A percentile compares a stretch with the other conserved stretches of the same genome.
Evolutionary conservation across 1,140 invertebrate species (phyloP).

Genomic region (Caenorhabditis latens): DNA sequence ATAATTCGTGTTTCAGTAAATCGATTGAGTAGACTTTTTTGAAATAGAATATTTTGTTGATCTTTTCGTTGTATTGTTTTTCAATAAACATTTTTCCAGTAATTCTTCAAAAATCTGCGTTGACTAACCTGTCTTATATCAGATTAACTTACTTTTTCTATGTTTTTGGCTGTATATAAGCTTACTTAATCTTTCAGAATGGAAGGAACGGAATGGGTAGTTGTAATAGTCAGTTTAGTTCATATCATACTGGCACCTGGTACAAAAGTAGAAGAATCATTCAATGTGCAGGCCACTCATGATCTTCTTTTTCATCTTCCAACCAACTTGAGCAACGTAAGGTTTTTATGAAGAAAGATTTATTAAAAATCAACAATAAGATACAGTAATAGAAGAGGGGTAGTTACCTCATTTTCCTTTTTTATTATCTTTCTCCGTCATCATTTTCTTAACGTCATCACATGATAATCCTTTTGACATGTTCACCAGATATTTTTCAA

Average conservation of each 20-base stretch:
- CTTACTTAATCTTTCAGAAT: neutral
- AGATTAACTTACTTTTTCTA: neutral
- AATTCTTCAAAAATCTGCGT: neutral
- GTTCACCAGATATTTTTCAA: neutral
- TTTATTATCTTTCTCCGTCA: neutral
- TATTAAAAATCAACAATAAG: neutral
- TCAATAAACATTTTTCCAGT: neutral
- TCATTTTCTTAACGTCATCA: constrained; percentile 12
- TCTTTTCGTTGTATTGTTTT: neutral
- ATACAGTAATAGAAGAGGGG: too few species aligned
- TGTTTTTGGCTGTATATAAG: too few species aligned
- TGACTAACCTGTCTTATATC: neutral
- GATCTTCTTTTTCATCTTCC: constrained; percentile 87
- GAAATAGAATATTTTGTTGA: neutral
- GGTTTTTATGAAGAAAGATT: neutral
- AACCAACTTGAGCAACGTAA: constrained; percentile 33
- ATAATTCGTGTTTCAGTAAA: neutral
- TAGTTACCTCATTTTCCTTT: too few species aligned
- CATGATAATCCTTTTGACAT: constrained; percentile 32
- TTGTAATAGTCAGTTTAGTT: neutral
- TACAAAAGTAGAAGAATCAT: constrained; percentile 90
- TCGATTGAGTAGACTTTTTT: too few species aligned
- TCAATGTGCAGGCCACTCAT: constrained; percentile 96
- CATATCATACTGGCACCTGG: constrained; percentile 12
- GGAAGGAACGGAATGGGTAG: constrained; percentile 32